Conservation (phyloP, 2,888 invertebrate species). For the Cryptus armator region DNA sequence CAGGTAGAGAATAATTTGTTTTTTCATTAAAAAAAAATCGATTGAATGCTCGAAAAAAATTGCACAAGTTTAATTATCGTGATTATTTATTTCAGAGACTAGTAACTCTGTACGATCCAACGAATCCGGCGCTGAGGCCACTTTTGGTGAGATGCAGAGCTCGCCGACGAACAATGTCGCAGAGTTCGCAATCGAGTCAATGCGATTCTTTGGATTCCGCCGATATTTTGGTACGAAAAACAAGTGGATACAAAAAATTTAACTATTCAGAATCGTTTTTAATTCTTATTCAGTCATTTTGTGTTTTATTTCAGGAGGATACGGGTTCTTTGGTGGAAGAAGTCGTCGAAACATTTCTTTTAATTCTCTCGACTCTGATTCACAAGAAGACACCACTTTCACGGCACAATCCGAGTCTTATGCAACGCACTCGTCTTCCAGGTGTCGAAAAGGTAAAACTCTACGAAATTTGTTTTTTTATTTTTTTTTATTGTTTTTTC, state of each 20-base stretch:
- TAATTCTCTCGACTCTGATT: slow-evolving; percentile 85
- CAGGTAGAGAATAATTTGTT: slow-evolving; percentile 85
- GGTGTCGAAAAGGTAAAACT: slow-evolving; percentile 73
- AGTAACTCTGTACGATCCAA: slow-evolving; percentile 88
- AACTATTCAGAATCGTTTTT: neutral
- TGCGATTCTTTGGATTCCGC: slow-evolving; percentile 85
- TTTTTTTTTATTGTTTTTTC: no score
- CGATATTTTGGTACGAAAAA: slow-evolving; percentile 79
- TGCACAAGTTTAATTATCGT: slow-evolving; percentile 34
- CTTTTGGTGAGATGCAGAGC: slow-evolving; percentile 83
- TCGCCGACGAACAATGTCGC: slow-evolving; percentile 82
- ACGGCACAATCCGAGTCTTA: slow-evolving; percentile 77
- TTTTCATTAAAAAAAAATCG: slow-evolving; percentile 16
- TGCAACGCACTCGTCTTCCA: slow-evolving; percentile 77
- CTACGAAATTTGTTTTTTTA: neutral
- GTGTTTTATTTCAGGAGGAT: slow-evolving; percentile 77
- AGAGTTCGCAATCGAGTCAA: slow-evolving; percentile 86
- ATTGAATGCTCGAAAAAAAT: slow-evolving; percentile 8
- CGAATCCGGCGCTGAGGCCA: slow-evolving; percentile 86
- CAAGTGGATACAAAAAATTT: neutral
- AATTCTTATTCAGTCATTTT: neutral
- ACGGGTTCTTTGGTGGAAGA: slow-evolving; percentile 83
- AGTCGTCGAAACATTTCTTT: slow-evolving; percentile 86
- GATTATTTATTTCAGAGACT: slow-evolving; percentile 83
- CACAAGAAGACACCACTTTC: slow-evolving; percentile 79